phyloP scores from a whole-genome alignment of 2,888 invertebrate species.

The Ashinkailepas kermadecensis region DNA sequence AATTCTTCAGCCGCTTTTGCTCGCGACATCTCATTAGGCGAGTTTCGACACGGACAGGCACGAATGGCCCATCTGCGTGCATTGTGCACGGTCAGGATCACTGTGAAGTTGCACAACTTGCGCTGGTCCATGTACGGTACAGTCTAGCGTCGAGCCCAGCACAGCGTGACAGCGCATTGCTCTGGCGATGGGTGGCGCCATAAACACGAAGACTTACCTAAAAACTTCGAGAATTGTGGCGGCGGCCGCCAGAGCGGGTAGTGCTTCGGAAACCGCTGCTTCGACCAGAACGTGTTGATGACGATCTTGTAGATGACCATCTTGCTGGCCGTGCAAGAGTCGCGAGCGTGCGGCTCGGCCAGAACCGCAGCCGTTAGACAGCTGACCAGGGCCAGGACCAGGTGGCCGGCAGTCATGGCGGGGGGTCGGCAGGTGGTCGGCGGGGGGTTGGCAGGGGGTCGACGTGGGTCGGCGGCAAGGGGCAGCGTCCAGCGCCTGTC shows the following conservation, averaged over 20 bases:
- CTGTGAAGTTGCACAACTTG: no score
- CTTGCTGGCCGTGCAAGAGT: slow-evolving; percentile 65
- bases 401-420: neutral
- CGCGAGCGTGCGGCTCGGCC: slow-evolving; percentile 35
- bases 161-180: neutral
- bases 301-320: slow-evolving; percentile 82
- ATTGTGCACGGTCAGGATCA: no score
- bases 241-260: slow-evolving; percentile 89
- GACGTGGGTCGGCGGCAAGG: neutral
- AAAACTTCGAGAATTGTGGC: slow-evolving; percentile 86
- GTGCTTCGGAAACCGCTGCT: slow-evolving; percentile 82
- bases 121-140: no score
- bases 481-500: neutral
- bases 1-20: no score
- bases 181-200: no score
- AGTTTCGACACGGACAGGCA: no score
- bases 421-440: neutral
- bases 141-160: no score
- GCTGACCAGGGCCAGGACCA: neutral
- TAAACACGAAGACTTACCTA: slow-evolving; percentile 59
- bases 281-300: slow-evolving; percentile 83
- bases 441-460: no score
- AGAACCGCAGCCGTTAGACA: neutral
- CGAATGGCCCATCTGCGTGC: no score
- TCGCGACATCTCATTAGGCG: no score